Percentiles rank a stretch among this genome's conserved stretches.
These are phyloP conservation scores for Aptenodytes forsteri DNA, from an alignment of 2,113 vertebrate genomes.

Conservation along the genomic window DNA sequence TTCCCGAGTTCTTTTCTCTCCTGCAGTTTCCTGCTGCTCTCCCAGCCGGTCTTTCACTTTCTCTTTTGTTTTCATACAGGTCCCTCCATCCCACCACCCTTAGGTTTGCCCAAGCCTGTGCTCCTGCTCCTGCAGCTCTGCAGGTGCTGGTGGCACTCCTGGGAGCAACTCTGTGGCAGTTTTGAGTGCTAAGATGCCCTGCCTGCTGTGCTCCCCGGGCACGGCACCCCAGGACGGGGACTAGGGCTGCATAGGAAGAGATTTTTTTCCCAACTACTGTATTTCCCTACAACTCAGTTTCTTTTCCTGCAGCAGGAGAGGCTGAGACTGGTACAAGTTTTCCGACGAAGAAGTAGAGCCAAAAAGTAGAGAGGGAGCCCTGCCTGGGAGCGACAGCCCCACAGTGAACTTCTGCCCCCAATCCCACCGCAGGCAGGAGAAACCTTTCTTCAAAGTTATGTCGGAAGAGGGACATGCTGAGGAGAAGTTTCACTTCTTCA, in stretches of 20 bases:
- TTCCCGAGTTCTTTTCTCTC: background rate
- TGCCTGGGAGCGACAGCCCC: background rate
- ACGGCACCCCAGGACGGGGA: background rate
- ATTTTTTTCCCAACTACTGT: background rate
- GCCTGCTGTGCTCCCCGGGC: rapidly evolving
- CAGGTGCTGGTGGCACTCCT: background rate
- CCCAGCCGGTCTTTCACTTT: background rate
- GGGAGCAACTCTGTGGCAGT: background rate
- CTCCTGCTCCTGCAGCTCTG: background rate
- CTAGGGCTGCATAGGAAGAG: rapidly evolving
- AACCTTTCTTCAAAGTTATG: background rate
- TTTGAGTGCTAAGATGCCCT: background rate
- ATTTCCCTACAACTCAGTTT: background rate
- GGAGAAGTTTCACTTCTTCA: background rate
- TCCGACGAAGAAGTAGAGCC: background rate
- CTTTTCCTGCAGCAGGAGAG: background rate
- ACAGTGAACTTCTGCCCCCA: background rate
- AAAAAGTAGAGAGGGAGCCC: background rate
- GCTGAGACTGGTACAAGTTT: background rate
- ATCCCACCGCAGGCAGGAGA: background rate
- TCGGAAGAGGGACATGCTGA: background rate
- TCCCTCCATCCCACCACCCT: background rate
- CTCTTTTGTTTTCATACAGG: background rate
- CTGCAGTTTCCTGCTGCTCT: background rate
- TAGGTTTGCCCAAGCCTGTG: background rate